phyloP scores from a whole-genome alignment of 1,140 invertebrate genomes.

The Brachionus plicatilis region DNA sequence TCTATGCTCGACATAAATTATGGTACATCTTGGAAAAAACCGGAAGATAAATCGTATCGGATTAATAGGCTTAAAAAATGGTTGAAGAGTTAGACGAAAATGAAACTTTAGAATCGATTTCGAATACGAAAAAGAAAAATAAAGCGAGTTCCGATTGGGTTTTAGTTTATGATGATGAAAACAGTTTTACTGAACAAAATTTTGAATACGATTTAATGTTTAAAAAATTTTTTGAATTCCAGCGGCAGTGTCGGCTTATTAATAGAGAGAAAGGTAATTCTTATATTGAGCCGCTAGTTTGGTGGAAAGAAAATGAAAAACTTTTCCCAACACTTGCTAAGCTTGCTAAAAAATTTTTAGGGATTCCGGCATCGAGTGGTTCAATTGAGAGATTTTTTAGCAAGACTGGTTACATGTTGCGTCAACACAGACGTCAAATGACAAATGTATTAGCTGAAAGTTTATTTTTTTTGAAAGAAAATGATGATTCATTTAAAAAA shows the following conservation, averaged over 20 bases:
- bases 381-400: not conserved
- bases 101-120: not conserved
- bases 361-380: not conserved
- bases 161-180: not conserved
- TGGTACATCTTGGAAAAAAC: not conserved
- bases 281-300: not conserved
- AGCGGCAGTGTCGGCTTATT: not conserved
- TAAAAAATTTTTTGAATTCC: slow-evolving; percentile 1
- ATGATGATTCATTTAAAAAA: not conserved
- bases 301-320: not conserved
- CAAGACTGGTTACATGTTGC: not conserved
- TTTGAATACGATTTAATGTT: not conserved
- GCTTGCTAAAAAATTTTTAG: not conserved
- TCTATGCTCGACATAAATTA: not conserved
- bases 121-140: not conserved
- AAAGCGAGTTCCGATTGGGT: not conserved
- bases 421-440: not conserved
- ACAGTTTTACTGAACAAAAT: not conserved
- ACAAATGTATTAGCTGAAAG: not conserved
- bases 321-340: not conserved
- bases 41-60: not conserved
- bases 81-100: not conserved
- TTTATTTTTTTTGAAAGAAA: slow-evolving; percentile 14
- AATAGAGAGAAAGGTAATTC: not conserved
- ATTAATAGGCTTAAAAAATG: not conserved